phyloP scores from a whole-genome alignment of 2,888 invertebrate genomes.

The Diachrysia chrysitis region DNA sequence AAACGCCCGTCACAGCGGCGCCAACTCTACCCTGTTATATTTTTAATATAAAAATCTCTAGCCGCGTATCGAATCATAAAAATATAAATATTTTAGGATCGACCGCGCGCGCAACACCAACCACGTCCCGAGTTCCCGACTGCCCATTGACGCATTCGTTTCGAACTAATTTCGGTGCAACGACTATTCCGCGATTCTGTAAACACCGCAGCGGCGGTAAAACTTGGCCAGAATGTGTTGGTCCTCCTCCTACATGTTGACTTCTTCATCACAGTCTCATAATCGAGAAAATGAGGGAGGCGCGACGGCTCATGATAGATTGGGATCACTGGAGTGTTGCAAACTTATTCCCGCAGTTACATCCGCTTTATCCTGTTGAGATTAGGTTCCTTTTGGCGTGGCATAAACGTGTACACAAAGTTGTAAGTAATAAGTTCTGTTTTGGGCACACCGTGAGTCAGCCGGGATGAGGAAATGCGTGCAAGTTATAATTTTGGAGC shows the following conservation, averaged over 20 bases:
- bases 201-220: slow-evolving; percentile 82
- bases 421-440: slow-evolving; percentile 86
- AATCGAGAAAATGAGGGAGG: slow-evolving; percentile 62
- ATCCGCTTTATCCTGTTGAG: slow-evolving; percentile 27
- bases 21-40: slow-evolving; percentile 75
- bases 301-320: slow-evolving; percentile 65
- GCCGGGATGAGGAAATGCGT: slow-evolving; percentile 87
- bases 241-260: slow-evolving; percentile 63
- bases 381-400: slow-evolving; percentile 61
- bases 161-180: slow-evolving; percentile 88
- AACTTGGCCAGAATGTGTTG: slow-evolving; percentile 73
- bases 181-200: slow-evolving; percentile 88
- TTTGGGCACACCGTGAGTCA: slow-evolving; percentile 86
- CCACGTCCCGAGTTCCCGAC: slow-evolving; percentile 79
- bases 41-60: slow-evolving; percentile 84
- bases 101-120: slow-evolving; percentile 76
- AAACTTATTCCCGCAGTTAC: slow-evolving; percentile 59
- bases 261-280: slow-evolving; percentile 59
- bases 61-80: slow-evolving; percentile 83
- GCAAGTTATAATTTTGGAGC: slow-evolving; percentile 86
- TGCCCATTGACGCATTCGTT: slow-evolving; percentile 87
- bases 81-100: slow-evolving; percentile 84
- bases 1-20: slow-evolving; percentile 77
- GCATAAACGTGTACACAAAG: slow-evolving; percentile 48
- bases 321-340: slow-evolving; percentile 69